phyloP scores from a whole-genome alignment of 2,113 vertebrate genomes.

The Brachirus orientalis region DNA sequence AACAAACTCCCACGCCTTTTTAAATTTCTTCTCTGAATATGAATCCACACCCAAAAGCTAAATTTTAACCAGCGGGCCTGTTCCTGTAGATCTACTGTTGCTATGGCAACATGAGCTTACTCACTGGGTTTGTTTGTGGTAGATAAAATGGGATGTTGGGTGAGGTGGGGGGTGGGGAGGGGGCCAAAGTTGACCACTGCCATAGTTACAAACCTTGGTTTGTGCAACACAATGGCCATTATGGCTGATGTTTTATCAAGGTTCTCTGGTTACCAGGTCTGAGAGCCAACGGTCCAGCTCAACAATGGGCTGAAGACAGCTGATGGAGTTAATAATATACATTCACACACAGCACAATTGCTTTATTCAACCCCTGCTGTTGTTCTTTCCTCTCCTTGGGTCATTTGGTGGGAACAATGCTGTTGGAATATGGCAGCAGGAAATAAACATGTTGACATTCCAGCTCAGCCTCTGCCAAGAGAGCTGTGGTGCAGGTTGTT shows the following conservation, averaged over 20 bases:
- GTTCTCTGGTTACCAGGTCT: slow-evolving; percentile 9
- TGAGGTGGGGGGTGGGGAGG: not conserved
- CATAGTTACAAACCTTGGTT: slow-evolving; percentile 60
- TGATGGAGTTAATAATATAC: slow-evolving; percentile 2
- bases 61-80: slow-evolving; percentile 20
- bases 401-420: slow-evolving; percentile 37
- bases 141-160: slow-evolving; percentile 22
- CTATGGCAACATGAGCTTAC: slow-evolving; percentile 50
- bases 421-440: slow-evolving; percentile 26
- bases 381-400: slow-evolving; percentile 7
- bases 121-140: slow-evolving; percentile 70
- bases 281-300: not conserved
- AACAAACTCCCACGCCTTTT: slow-evolving; percentile 31
- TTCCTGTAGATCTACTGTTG: slow-evolving; percentile 59
- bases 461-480: slow-evolving; percentile 24
- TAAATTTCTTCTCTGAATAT: slow-evolving; percentile 32
- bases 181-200: slow-evolving; percentile 42
- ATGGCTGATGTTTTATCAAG: slow-evolving; percentile 25
- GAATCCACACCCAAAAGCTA: slow-evolving; percentile 47
- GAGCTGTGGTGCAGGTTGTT: slow-evolving; percentile 45
- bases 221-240: slow-evolving; percentile 30
- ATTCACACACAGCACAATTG: slow-evolving; percentile 14
- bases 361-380: slow-evolving; percentile 19
- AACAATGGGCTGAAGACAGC: slow-evolving; percentile 13
- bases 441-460: slow-evolving; percentile 30